Percentiles rank a stretch among this genome's conserved stretches.
phyloP scores from a whole-genome alignment of 2,888 invertebrate genomes.

The Torymus texanus region DNA sequence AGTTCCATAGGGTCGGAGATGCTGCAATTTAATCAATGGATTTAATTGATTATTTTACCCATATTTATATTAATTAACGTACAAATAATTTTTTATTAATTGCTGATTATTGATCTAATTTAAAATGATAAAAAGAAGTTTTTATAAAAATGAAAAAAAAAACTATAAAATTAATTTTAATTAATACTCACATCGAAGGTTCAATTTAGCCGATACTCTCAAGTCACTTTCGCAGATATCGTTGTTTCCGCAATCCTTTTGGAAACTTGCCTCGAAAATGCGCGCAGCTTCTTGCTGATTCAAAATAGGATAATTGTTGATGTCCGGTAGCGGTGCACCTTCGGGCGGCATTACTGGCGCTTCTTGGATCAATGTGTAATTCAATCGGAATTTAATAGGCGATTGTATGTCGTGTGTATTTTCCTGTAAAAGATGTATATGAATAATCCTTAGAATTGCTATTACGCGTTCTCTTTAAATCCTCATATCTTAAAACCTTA shows the following conservation, averaged over 20 bases:
- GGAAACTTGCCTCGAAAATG: slow-evolving; percentile 88
- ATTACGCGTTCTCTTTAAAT: no score
- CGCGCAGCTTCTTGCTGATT: slow-evolving; percentile 90
- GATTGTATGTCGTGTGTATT: slow-evolving; percentile 91
- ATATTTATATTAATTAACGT: not conserved
- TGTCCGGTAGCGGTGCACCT: slow-evolving; percentile 80
- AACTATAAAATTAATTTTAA: slow-evolving; percentile 2
- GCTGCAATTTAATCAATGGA: slow-evolving; percentile 59
- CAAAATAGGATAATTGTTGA: slow-evolving; percentile 89
- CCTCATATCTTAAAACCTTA: no score
- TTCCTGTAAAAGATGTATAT: slow-evolving; percentile 75
- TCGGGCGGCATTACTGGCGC: slow-evolving; percentile 78
- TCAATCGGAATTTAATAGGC: slow-evolving; percentile 90
- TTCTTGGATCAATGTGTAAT: slow-evolving; percentile 86
- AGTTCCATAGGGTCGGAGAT: slow-evolving; percentile 68
- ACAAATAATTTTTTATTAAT: not conserved
- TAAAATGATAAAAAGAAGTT: slow-evolving; percentile 3
- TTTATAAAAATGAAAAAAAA: no score
- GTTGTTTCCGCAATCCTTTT: slow-evolving; percentile 93
- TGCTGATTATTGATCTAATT: not conserved
- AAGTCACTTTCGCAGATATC: slow-evolving; percentile 91
- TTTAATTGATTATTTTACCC: not conserved
- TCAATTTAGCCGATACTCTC: slow-evolving; percentile 80
- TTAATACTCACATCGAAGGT: slow-evolving; percentile 77
- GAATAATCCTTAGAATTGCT: no score